Evolutionary conservation across 2,888 invertebrate genomes (phyloP).

Genomic region (Tortricodes alternella): DNA sequence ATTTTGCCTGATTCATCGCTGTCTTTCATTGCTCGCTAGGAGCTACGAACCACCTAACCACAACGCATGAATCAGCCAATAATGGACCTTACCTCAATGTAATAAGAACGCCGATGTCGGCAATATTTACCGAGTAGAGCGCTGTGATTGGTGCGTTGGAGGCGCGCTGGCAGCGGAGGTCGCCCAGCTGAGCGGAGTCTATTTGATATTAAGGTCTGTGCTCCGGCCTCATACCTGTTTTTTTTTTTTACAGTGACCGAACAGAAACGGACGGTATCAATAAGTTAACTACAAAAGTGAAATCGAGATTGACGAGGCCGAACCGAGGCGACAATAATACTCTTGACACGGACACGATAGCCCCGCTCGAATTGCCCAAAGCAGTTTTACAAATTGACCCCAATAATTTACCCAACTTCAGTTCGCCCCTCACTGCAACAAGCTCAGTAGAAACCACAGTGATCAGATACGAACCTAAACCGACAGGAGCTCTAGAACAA

Average conservation of each 20-base stretch:
- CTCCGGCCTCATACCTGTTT: neutral
- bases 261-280: slow-evolving; percentile 37
- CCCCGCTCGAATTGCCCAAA: slow-evolving; percentile 53
- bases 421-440: slow-evolving; percentile 40
- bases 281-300: slow-evolving; percentile 58
- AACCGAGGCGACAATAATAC: slow-evolving; percentile 42
- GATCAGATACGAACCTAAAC: slow-evolving; percentile 3
- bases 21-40: no score
- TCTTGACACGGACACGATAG: slow-evolving; percentile 36
- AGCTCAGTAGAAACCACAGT: slow-evolving; percentile 20
- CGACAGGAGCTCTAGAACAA: slow-evolving; percentile 22
- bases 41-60: no score
- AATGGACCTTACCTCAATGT: no score
- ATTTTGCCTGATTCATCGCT: no score
- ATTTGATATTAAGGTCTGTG: no score
- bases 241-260: slow-evolving; percentile 46
- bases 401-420: slow-evolving; percentile 61
- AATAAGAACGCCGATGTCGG: no score
- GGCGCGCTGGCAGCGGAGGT: no score
- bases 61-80: no score
- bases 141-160: no score
- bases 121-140: no score
- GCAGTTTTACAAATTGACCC: slow-evolving; percentile 57
- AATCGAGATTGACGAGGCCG: slow-evolving; percentile 49
- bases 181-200: no score